Conservation (phyloP, 2,888 invertebrate species). For the Calliopum simillimum region DNA sequence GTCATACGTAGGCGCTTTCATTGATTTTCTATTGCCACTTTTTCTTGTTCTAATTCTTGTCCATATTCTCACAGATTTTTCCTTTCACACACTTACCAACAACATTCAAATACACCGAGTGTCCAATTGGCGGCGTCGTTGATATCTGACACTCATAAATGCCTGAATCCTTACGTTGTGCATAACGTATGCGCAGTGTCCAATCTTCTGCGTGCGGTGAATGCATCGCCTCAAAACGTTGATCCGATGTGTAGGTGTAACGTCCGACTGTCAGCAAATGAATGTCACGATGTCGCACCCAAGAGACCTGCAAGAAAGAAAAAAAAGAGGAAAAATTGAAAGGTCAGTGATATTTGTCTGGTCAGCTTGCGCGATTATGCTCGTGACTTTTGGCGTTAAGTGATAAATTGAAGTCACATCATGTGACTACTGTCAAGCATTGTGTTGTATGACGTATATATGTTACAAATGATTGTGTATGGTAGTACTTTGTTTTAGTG, state of each 20-base stretch:
- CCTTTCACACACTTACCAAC: slow-evolving; percentile 76
- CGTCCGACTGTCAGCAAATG: slow-evolving; percentile 80
- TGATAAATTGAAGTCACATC: too few relatives aligned
- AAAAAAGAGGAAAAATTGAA: too few relatives aligned
- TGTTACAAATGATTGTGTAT: too few relatives aligned
- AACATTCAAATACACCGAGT: slow-evolving; percentile 83
- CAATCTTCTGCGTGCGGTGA: slow-evolving; percentile 89
- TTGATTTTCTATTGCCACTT: too few relatives aligned
- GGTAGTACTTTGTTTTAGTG: too few relatives aligned
- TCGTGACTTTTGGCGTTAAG: too few relatives aligned
- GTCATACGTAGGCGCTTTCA: too few relatives aligned
- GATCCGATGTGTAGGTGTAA: slow-evolving; percentile 84
- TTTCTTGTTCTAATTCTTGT: neutral
- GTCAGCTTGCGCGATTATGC: too few relatives aligned
- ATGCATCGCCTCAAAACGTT: slow-evolving; percentile 88
- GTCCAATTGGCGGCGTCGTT: slow-evolving; percentile 88
- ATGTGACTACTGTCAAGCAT: too few relatives aligned
- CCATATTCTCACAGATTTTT: neutral
- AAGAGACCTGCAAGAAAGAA: slow-evolving; percentile 74
- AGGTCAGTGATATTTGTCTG: too few relatives aligned
- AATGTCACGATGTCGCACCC: slow-evolving; percentile 81
- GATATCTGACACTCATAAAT: slow-evolving; percentile 93
- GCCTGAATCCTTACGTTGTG: slow-evolving; percentile 80
- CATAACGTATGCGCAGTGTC: slow-evolving; percentile 82
- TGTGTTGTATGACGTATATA: too few relatives aligned